Percentiles rank a stretch among this genome's conserved stretches.
Conservation (phyloP, 2,797 vertebrate genomes). For the Sebastes hubbsi region DNA sequence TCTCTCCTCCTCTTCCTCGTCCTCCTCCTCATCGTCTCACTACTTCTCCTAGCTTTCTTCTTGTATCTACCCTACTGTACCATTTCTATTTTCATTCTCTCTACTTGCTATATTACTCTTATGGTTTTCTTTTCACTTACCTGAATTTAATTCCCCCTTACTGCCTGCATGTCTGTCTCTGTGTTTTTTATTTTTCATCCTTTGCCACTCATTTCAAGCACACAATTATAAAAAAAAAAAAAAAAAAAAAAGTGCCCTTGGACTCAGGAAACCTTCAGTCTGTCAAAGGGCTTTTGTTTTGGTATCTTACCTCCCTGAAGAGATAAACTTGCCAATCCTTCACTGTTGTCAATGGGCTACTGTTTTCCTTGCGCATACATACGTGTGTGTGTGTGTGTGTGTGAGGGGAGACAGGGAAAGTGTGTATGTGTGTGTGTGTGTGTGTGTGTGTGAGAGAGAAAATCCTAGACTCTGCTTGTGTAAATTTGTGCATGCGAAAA, state of each 20-base stretch:
- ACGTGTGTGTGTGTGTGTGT: background rate
- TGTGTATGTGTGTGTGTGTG: background rate
- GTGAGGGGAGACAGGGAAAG: background rate
- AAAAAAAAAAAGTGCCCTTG: conserved; percentile 28
- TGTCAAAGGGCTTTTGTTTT: conserved; percentile 46
- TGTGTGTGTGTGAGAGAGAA: background rate
- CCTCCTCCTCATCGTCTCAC: background rate
- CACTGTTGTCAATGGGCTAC: conserved; percentile 29
- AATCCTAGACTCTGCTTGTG: background rate
- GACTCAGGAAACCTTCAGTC: conserved; percentile 8
- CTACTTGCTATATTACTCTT: background rate
- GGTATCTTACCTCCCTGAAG: conserved; percentile 18
- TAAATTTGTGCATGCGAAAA: conserved; percentile 10
- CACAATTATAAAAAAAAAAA: background rate
- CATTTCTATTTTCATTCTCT: background rate
- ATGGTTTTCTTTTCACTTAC: background rate
- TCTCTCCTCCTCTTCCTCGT: background rate
- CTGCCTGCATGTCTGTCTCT: background rate
- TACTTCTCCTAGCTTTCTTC: too few relatives aligned
- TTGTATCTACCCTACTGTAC: background rate
- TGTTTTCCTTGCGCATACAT: background rate
- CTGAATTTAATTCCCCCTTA: background rate
- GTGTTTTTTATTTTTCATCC: background rate
- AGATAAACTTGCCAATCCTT: conserved; percentile 22
- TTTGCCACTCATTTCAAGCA: background rate